Base-by-base conservation (phyloP, 2,113 vertebrate species). In the Neomonachus schauinslandi region DNA sequence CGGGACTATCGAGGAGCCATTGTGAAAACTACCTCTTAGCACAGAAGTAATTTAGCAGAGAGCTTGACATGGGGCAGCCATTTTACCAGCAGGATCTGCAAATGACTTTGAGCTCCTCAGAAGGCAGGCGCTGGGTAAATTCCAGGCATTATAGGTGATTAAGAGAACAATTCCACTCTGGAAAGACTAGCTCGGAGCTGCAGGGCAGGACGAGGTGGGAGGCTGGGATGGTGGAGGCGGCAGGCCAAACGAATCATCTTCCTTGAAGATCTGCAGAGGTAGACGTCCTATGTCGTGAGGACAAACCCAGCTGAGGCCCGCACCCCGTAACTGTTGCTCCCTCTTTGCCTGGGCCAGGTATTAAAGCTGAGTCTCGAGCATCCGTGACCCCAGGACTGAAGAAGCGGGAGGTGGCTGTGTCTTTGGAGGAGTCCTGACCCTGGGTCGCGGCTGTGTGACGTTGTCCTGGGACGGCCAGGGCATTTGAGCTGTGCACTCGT, bases 81-180 rank as follows among this genome's bases (percentile, higher is more conserved):
- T 88, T 88, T 69, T n/a, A 77, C 55, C 92, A 92, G 87, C 69
- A 94, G 96, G 87, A 71, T 59, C 65, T 53, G 83, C 96, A 88
- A 61, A 91, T 36, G 87, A 67, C 42, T 90, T 31, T 88, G 76
- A 36, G 59, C 33, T 55, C 82, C 87, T 83, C 59, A 28, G 82
- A 94, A 80, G 82, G 59, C 76, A 4, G 69, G 65, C 2, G 4
- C 67, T 55, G 76, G 76, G 87, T 67, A 42, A 81, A 69, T n/a
- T 31, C 87, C 87, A 61, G 91, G 67, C 88, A 82, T 83, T 57
- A 61, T 1, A 26, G 67, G 59, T 61, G 51, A 77, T 63, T 83
- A 79, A 28, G 18, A 88, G 76, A 88, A 74, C 82, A 36, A 61
- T 36, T 10, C 11, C 4, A 26, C 24, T 69, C 49, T 11, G 53